Evolutionary conservation across 2,888 invertebrate genomes (phyloP).

Genomic region (Griposia aprilina): DNA sequence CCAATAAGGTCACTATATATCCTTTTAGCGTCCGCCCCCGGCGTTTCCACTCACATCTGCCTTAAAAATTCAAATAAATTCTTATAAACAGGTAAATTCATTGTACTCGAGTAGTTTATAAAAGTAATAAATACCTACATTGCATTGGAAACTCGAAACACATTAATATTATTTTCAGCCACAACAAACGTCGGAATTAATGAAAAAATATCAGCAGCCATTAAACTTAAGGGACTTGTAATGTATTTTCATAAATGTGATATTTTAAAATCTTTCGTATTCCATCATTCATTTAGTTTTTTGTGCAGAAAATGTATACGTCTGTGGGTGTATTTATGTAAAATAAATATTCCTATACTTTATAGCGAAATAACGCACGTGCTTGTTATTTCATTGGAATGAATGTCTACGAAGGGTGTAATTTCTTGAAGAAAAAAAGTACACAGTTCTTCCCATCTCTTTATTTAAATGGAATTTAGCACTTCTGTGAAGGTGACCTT

Average conservation of each 20-base stretch:
- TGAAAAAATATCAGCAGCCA: constrained; percentile 44
- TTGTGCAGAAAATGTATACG: constrained; percentile 6
- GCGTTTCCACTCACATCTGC: not conserved
- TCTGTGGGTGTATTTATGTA: not conserved
- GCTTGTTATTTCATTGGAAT: constrained; percentile 42
- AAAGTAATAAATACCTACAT: constrained; percentile 30
- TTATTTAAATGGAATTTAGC: constrained; percentile 32
- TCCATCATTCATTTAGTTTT: constrained; percentile 35
- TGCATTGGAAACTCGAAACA: constrained; percentile 32
- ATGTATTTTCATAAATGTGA: constrained; percentile 60
- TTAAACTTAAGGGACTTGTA: constrained; percentile 44
- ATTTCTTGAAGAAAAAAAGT: constrained; percentile 19
- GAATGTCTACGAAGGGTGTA: constrained; percentile 20
- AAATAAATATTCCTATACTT: not conserved
- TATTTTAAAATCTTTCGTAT: constrained; percentile 27
- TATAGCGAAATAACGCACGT: constrained; percentile 1
- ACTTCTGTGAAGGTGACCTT: constrained; percentile 26
- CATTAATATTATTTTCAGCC: constrained; percentile 39
- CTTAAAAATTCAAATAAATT: not conserved
- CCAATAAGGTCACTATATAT: not conserved
- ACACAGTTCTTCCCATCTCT: constrained; percentile 14
- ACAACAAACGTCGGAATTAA: constrained; percentile 39
- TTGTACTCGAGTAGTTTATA: not conserved
- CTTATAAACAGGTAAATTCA: not conserved
- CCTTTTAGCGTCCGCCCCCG: not conserved